Evolutionary conservation across 1,140 invertebrate genomes (phyloP), one percentile per base, ranked within the genome.

Genomic region (Pemphigus obesinymphae): DNA sequence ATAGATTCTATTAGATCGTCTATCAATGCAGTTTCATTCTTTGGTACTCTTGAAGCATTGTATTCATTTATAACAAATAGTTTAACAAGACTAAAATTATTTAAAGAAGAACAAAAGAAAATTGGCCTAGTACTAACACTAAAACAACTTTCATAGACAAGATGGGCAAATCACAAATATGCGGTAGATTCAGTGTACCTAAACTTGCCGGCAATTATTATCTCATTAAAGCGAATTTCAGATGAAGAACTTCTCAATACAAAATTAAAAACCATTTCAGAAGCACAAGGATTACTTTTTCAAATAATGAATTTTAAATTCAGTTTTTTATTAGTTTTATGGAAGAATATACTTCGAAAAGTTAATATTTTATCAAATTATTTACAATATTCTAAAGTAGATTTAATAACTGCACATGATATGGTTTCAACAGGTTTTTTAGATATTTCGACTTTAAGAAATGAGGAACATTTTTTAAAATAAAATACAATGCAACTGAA

Each of bases 401-500:
- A n/a, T n/a, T n/a, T n/a, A n/a, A n/a, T n/a, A n/a, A n/a, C n/a
- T 63, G 29, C 66, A 15, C 37, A 43, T 70, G 66, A 70, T 23
- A 70, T 70, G 66, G 37, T 70, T 70, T 70, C 66, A 70, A 43
- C 66, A 70, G 40, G 34, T 70, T 70, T 70, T 70, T 20, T 31
- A 31, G 58, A 63, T 63, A 63, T 63, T 31, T 63, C 58, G 31
- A 17, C 55, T 29, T 61, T 29, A 61, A 13, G 26, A 29, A 61
- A 61, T 61, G 26, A 61, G 3, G 26, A 61, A 61, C 15, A 31
- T 61, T 61, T 61, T 29, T 61, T 31, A 61, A 61, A 61, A 61
- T 61, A 61, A 31, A 29, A 61, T 29, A 15, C 29, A 15, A 17
- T 61, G 55, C 11, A 5, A 61, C 26, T 61, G 23, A 61, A 31